Percentiles rank a stretch among this genome's conserved stretches.
Conservation (phyloP, 2,113 vertebrate species). For the Orthonyx spaldingii region DNA sequence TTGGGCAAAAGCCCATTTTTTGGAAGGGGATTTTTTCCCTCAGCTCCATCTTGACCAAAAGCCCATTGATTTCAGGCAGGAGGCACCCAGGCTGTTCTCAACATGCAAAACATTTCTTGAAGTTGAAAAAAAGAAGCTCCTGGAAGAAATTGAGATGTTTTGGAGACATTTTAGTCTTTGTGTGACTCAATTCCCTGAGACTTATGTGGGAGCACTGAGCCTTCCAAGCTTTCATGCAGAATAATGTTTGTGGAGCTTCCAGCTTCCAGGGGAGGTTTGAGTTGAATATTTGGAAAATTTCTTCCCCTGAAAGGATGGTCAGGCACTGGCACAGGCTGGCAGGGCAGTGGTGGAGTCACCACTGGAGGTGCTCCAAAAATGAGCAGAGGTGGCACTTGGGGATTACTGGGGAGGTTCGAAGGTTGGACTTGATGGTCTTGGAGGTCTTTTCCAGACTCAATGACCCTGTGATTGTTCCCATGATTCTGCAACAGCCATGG, state of each 20-base stretch:
- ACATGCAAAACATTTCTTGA: background rate
- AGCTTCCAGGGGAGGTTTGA: background rate
- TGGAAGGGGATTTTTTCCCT: rapidly evolving
- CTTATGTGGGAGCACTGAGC: background rate
- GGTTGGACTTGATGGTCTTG: too few species aligned
- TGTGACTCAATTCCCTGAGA: background rate
- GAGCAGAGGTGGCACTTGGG: background rate
- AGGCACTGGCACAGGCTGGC: background rate
- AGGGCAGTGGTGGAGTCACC: background rate
- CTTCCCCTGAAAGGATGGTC: background rate
- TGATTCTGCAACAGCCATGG: rapidly evolving
- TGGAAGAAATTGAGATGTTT: background rate
- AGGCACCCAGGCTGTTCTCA: background rate
- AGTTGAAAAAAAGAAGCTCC: background rate
- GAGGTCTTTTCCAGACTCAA: background rate
- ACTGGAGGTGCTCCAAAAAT: background rate
- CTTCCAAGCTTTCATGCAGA: background rate
- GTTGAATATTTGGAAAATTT: background rate
- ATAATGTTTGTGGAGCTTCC: background rate
- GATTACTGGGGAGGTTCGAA: rapidly evolving
- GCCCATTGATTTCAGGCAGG: background rate
- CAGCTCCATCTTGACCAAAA: background rate
- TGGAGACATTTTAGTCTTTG: background rate
- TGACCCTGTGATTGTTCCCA: background rate
- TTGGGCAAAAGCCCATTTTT: background rate